Evolutionary conservation across 2,113 vertebrate genomes (phyloP).

Genomic region (Ictalurus furcatus): DNA sequence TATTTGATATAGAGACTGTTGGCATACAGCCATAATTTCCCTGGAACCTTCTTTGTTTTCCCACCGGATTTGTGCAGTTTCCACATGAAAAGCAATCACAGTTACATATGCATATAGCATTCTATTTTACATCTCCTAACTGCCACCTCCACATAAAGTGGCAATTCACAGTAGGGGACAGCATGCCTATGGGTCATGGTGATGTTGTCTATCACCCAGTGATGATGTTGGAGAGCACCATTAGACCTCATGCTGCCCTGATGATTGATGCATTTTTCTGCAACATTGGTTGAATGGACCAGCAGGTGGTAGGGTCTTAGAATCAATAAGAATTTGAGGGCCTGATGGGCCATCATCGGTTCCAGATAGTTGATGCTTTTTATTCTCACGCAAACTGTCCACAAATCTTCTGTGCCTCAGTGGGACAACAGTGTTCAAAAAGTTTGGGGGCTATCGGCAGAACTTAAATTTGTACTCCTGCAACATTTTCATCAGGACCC

Average conservation of each 20-base stretch:
- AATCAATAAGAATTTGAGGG: neutral
- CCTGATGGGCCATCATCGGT: neutral
- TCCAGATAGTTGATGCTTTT: neutral
- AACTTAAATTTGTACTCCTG: neutral
- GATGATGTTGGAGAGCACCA: neutral
- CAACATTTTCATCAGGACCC: neutral
- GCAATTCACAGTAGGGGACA: neutral
- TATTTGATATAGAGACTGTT: neutral
- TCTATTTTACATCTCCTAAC: neutral
- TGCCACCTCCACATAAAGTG: neutral
- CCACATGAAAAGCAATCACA: neutral
- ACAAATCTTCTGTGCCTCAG: neutral
- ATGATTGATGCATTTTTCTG: neutral
- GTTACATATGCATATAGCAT: neutral
- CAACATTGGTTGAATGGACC: neutral
- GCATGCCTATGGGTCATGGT: neutral
- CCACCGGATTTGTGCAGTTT: neutral
- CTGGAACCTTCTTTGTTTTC: neutral
- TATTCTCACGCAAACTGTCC: neutral
- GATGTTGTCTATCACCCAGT: neutral
- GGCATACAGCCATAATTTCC: neutral
- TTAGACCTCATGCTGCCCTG: neutral
- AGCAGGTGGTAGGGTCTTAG: neutral
- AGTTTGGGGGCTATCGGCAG: neutral
- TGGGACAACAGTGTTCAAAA: neutral